Base-by-base conservation (phyloP, 2,113 vertebrate genomes). In the Archilochus colubris region DNA sequence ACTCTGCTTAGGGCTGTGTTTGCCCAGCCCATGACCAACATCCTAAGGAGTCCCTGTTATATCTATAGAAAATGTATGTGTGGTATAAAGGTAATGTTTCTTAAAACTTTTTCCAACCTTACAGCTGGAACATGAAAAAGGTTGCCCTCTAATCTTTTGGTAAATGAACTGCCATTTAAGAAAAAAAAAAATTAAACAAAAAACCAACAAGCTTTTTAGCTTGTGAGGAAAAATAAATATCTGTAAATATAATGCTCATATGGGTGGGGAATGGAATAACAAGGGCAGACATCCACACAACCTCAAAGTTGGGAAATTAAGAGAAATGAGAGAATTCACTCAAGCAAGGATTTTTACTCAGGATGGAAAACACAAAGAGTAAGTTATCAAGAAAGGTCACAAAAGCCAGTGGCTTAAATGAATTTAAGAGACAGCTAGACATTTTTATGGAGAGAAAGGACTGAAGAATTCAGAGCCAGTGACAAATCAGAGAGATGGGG, bases 401-500 rank as follows among this genome's bases (percentile, higher is more conserved):
- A 94, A 96, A 96, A 97, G 83, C 86, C 86, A 94, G 84, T 58
- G 90, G 74, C 95, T 91, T 90, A 95, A 96, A 97, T 95, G 83
- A 96, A 96, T 95, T 97, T 95, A 97, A 93, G 90, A 91, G 96
- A 95, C 88, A 95, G 84, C 31, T 88, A 57, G 94, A 91, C 95
- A 92, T 86, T 96, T 97, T 96, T 97, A 97, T 94, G 94, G 86
- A 89, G 89, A 96, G 72, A 94, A 88, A 78, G 36, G 55, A 85
- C 51, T 87, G 95, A 95, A 96, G 91, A 97, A 94, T 97, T 92
- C 74, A 80, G 73, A 93, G 86, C 54, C 83, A 86, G 68, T 96
- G 96, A 97, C 96, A 97, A 97, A 97, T 96, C 94, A 96, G 82
- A 89, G 90, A 94, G 90, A 93, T 92, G 72, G 68, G 81, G 48